Base-by-base conservation (phyloP, 2,113 vertebrate genomes). In the Muscicapa adusta region DNA sequence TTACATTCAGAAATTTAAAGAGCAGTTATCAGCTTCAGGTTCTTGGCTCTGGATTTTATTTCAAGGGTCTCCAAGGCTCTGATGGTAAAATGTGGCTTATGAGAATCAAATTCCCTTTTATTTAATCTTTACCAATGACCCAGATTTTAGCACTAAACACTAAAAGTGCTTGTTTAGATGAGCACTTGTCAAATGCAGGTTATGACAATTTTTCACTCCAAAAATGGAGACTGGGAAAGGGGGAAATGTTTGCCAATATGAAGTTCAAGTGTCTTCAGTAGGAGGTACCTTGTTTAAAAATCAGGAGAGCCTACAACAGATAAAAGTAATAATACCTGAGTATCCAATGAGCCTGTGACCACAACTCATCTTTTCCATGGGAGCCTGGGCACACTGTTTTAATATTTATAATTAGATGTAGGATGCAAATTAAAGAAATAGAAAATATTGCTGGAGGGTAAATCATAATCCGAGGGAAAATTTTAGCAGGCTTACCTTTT, bases 271-370 rank as follows among this genome's bases (percentile, higher is more conserved):
- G 83, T 80, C 40, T 65, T 34, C 18, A 45, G 11, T 6, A 38
- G 33, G 13, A 88, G 36, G 2, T 28, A 10, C 17, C 20, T 60
- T 73, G 3, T 50, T 96, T 60, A 50, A 71, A 56, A 85, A 72
- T 53, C 11, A n/a, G 31, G 40, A 18, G 18, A 12, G 9, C 28
- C 1, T 18, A 24, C 9, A 29, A 54, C 13, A 75, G 47, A 43
- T 14, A 66, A 85, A 66, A 80, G 12, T 0, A 18, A 19, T 9
- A n/a, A 28, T 11, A 29, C 4, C 9, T 54, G 29, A 66, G 15
- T 7, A 2, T 33, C 11, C 0, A 0, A 3, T 33, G 33, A 84
- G 17, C n/a, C 54, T 53, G 25, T 1, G 1, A 53, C 51, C 34
- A 34, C 1, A 3, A 14, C 20, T 78, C 3, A 0, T 33, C 34